These are phyloP conservation scores for Spodoptera exigua DNA, from an alignment of 2,888 invertebrate species.

Conservation along the genomic window DNA sequence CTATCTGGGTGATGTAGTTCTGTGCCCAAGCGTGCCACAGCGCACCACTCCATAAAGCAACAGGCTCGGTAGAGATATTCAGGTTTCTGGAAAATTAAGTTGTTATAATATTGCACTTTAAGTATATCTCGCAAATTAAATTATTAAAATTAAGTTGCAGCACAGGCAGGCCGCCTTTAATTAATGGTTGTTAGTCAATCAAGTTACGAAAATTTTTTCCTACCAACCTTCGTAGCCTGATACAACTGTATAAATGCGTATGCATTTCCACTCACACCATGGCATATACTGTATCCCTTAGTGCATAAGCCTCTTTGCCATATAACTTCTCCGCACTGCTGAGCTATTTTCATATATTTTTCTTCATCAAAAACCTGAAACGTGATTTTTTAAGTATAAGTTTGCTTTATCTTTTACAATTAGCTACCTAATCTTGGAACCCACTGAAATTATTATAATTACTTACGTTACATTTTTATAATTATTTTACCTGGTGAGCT, in stretches of 20 bases:
- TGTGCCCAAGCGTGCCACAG: conserved; percentile 91
- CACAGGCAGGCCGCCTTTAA: too few relatives aligned
- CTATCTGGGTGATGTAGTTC: conserved; percentile 93
- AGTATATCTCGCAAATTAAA: too few relatives aligned
- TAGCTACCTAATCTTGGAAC: too few relatives aligned
- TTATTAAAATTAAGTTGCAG: too few relatives aligned
- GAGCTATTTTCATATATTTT: conserved; percentile 91
- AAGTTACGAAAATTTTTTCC: background rate
- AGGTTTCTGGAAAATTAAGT: conserved; percentile 85
- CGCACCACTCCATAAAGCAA: conserved; percentile 95
- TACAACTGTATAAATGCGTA: conserved; percentile 94
- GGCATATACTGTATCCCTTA: conserved; percentile 96
- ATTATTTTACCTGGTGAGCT: conserved; percentile 90
- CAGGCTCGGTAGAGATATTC: conserved; percentile 93
- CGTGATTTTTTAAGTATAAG: background rate
- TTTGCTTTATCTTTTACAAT: too few relatives aligned
- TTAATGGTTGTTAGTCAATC: too few relatives aligned
- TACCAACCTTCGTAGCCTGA: conserved; percentile 91
- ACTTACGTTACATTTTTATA: background rate
- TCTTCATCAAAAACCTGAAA: conserved; percentile 91
- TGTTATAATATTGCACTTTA: too few relatives aligned
- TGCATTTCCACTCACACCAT: conserved; percentile 96
- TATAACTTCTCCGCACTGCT: conserved; percentile 92
- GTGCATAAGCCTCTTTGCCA: conserved; percentile 94
- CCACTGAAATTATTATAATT: background rate